Percentiles rank a stretch among this genome's conserved stretches.
Evolutionary conservation across 2,888 invertebrate species (phyloP).

Genomic region (Cryptocheilus praepositus): DNA sequence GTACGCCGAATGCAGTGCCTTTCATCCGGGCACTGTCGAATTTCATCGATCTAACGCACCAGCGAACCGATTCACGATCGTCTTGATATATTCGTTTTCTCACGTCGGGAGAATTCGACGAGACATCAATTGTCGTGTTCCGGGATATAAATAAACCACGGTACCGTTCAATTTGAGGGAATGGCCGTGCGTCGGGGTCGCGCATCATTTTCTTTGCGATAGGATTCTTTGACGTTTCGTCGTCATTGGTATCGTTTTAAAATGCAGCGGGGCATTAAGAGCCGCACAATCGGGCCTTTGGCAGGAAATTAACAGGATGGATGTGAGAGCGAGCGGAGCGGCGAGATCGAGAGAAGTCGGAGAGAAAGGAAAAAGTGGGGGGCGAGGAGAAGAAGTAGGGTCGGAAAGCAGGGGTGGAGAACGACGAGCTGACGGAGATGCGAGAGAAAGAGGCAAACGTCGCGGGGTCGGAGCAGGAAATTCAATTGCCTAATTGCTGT

Average conservation of each 20-base stretch:
- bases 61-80: slow-evolving; percentile 31
- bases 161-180: too few relatives aligned
- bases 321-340: background rate
- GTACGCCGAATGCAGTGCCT: slow-evolving; percentile 32
- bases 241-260: background rate
- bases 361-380: background rate
- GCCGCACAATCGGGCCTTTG: background rate
- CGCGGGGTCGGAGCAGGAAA: slow-evolving; percentile 48
- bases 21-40: slow-evolving; percentile 31
- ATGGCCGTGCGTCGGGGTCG: too few relatives aligned
- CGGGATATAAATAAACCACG: background rate
- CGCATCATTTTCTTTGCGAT: too few relatives aligned
- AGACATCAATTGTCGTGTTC: background rate
- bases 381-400: slow-evolving; percentile 3
- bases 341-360: background rate
- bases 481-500: slow-evolving; percentile 71
- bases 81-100: slow-evolving; percentile 13
- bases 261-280: too few relatives aligned
- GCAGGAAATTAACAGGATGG: background rate
- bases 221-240: too few relatives aligned
- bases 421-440: slow-evolving; percentile 5
- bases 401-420: slow-evolving; percentile 21
- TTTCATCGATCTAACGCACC: slow-evolving; percentile 48
- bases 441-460: slow-evolving; percentile 38
- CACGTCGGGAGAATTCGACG: background rate